These are phyloP conservation scores for Halcyon badia DNA, from an alignment of 2,797 vertebrate genomes.

Conservation along the genomic window DNA sequence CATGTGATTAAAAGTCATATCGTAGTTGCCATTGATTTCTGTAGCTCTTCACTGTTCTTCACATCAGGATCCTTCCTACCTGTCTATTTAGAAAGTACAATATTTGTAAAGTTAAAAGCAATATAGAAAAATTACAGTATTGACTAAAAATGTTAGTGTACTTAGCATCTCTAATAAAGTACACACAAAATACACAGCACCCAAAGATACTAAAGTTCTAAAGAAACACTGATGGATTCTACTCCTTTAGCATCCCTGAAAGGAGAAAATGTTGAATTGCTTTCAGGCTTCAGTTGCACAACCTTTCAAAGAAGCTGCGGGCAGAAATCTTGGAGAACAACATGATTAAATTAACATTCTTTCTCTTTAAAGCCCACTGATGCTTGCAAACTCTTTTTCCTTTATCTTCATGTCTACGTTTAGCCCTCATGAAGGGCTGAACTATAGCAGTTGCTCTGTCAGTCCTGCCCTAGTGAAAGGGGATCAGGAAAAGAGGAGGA, in stretches of 20 bases:
- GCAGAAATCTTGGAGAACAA: neutral
- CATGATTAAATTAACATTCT: neutral
- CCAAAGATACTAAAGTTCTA: neutral
- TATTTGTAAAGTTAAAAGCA: neutral
- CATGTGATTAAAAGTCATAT: neutral
- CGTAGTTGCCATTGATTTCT: neutral
- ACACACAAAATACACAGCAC: neutral
- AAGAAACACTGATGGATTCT: neutral
- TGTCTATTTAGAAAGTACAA: neutral
- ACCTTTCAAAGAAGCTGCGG: neutral
- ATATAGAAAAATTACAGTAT: neutral
- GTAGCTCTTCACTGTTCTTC: neutral
- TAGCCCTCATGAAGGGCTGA: no score
- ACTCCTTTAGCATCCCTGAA: neutral
- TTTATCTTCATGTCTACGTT: neutral
- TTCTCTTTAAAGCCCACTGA: neutral
- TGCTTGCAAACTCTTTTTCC: neutral
- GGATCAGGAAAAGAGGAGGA: neutral
- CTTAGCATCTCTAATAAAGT: neutral
- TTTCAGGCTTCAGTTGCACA: neutral
- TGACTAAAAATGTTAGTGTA: neutral
- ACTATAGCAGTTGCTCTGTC: neutral
- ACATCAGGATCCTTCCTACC: neutral
- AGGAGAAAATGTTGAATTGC: neutral
- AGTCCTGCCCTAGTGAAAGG: neutral